Evolutionary conservation across 2,797 vertebrate species (phyloP), one percentile per base, ranked within the genome.

Genomic region (Pangasius macronema): DNA sequence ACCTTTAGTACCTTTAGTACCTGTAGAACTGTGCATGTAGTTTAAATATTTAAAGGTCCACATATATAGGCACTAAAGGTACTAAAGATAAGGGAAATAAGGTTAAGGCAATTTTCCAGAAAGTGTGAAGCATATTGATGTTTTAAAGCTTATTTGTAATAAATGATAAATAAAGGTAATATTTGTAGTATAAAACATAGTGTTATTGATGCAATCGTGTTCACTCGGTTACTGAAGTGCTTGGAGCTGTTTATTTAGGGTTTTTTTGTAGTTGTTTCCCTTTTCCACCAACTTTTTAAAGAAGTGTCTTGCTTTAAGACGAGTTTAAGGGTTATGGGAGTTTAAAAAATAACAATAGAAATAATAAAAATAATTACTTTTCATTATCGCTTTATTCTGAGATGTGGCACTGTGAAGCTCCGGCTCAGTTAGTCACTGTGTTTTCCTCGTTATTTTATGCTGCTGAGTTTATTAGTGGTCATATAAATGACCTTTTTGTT

Each of bases 91-190:
- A 49, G 22, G 10, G 39, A 46, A 18, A 11, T 10, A 11, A 46
- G 24, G 22, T 9, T n/a, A 24, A 9, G 42, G 24, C 27, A 6
- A 14, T 59, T 14, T 36, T 57, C 20, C 53, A 6, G 9, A 24
- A 22, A 39, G 33, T 36, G 20, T 57, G 36, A 36, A 80, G 0
- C 53, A 27, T 80, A 20, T 57, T 55, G 5, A 14, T 72, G 36
- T 86, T 82, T 82, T 70, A 81, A 42, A 70, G 20, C 36, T 82
- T 30, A 30, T 82, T 73, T 86, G 39, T 73, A 49, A 82, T 27
- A 18, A 22, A 73, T 46, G 3, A 70, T 57, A 8, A 81, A 81
- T 86, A 82, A 86, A 86, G 7, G 3, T 81, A 0, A 59, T 72
- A 20, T 68, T 51, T 70, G 51, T 70, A 49, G 2, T 59, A 72